phyloP scores from a whole-genome alignment of 2,797 vertebrate species.

The Acridotheres tristis region DNA sequence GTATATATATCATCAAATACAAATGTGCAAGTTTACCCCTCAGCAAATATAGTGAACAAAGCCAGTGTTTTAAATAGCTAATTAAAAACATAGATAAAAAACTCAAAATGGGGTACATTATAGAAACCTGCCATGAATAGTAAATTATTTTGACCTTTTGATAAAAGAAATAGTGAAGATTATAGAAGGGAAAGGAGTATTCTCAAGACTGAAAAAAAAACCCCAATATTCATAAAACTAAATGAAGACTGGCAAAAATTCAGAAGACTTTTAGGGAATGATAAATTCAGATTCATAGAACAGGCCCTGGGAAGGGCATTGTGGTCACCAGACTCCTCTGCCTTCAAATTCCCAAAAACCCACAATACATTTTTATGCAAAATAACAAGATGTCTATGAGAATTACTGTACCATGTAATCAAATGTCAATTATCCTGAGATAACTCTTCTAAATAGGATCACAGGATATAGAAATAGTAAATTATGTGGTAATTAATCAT shows the following conservation, averaged over 20 bases:
- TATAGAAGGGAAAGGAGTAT: neutral
- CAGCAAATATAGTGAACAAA: neutral
- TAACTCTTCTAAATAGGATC: neutral
- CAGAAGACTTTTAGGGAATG: neutral
- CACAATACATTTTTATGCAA: neutral
- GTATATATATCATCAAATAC: neutral
- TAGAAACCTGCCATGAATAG: neutral
- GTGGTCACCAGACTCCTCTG: neutral
- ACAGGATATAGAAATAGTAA: neutral
- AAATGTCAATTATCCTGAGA: neutral
- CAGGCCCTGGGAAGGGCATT: neutral
- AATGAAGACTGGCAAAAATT: neutral
- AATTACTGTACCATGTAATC: neutral
- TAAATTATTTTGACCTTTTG: neutral
- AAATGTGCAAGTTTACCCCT: neutral
- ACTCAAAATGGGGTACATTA: neutral
- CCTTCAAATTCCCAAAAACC: neutral
- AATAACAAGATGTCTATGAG: neutral
- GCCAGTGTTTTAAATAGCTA: neutral
- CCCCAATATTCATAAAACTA: neutral
- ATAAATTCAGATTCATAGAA: neutral
- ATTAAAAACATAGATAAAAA: neutral
- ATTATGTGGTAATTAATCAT: neutral
- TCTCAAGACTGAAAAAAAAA: neutral
- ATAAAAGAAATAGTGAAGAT: neutral